Percentiles rank a stretch among this genome's conserved stretches.
These are phyloP conservation scores for Amphipyra berbera DNA, from an alignment of 2,888 invertebrate genomes.

Conservation along the genomic window DNA sequence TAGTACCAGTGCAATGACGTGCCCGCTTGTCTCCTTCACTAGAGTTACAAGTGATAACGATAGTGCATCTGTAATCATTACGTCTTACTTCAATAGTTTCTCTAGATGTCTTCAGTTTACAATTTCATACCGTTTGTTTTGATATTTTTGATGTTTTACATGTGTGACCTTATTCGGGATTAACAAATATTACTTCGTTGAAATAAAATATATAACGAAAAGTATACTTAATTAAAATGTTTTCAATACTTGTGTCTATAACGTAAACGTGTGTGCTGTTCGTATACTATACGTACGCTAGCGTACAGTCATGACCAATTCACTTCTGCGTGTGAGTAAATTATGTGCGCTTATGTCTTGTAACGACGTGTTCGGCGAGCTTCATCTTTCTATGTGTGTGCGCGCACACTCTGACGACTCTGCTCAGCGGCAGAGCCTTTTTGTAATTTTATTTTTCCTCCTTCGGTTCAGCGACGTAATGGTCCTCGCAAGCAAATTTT, in stretches of 20 bases:
- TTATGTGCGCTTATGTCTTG: constrained; percentile 75
- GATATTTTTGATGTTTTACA: constrained; percentile 26
- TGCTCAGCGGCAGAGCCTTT: constrained; percentile 82
- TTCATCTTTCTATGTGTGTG: constrained; percentile 72
- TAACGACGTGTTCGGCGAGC: constrained; percentile 76
- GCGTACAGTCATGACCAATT: constrained; percentile 61
- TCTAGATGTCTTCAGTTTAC: constrained; percentile 25
- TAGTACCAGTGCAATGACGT: constrained; percentile 84
- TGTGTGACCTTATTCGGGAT: constrained; percentile 15
- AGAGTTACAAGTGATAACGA: constrained; percentile 60
- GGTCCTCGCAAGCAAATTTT: constrained; percentile 69
- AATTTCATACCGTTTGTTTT: constrained; percentile 22
- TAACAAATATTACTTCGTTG: constrained; percentile 6
- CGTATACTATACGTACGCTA: constrained; percentile 53
- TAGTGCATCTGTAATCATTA: constrained; percentile 44
- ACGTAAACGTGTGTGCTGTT: constrained; percentile 61
- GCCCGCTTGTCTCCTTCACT: constrained; percentile 75
- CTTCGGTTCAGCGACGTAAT: constrained; percentile 76
- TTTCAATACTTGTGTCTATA: constrained; percentile 51
- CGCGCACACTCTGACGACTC: constrained; percentile 74
- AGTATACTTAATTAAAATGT: constrained; percentile 26
- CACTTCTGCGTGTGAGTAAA: constrained; percentile 75
- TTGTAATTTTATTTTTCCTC: constrained; percentile 87
- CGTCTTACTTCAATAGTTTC: constrained; percentile 34
- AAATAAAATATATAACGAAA: constrained; percentile 16